Base-by-base conservation (phyloP, 2,797 vertebrate genomes). In the Typhlichthys subterraneus region DNA sequence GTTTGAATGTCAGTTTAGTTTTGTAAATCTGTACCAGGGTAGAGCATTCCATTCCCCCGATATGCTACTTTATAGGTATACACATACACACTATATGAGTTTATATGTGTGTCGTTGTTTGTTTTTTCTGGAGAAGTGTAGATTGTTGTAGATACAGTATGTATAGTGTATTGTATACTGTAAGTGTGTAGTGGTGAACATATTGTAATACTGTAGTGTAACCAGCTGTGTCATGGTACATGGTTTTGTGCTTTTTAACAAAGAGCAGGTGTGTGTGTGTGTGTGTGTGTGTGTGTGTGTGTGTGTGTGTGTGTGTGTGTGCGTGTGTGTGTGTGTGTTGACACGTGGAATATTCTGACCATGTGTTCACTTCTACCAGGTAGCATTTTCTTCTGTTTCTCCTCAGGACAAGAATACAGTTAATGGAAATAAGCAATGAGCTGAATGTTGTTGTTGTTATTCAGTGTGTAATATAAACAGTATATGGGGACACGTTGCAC, bases 191-290 rank as follows among this genome's bases (percentile, higher is more conserved):
- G 48, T 52, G 48, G n/a, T 49, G 62, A 48, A 47, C 42, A 46
- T 50, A 10, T 57, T 45, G n/a, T 15, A 45, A 51, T 45, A 52
- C 14, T 38, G 33, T 38, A 38, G 51, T 7, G 31, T 51, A 76
- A 48, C 65, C 80, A 80, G 70, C 67, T 80, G 60, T 63, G 49
- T 73, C 72, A n/a, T 59, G 53, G 47, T 48, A 23, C 48, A n/a
- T n/a, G n/a, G 75, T 53, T 47, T 8, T 61, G 14, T 68, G 73
- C 70, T 58, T 61, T 70, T 57, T 79, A 83, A 84, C 65, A 81
- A 64, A 67, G 63, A 76, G 59, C 80, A 85, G 82, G 80, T 82
- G 82, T 55, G 65, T 7, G 8, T 5, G 8, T 5, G 23, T 23
- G 80, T 82, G 82, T 55, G 65, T 7, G 7, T 5, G 23, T 23